Percentiles rank a stretch among this genome's conserved stretches.
Conservation (phyloP, 2,888 invertebrate genomes). For the Ochropleura leucogaster region DNA sequence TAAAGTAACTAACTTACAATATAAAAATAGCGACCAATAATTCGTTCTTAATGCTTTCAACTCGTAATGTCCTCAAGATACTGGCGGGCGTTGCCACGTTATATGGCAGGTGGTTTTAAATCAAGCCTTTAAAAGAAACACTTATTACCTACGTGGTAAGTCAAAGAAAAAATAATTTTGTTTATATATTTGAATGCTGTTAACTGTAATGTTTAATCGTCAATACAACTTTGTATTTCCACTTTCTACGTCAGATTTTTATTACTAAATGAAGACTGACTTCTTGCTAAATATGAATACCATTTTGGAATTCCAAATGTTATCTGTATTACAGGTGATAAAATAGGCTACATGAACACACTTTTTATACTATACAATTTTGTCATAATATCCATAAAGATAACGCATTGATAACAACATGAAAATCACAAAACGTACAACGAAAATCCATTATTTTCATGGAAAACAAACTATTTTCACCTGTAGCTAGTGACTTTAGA, state of each 20-base stretch:
- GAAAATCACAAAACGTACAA: neutral
- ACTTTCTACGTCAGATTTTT: no score
- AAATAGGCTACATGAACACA: neutral
- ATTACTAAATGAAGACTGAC: no score
- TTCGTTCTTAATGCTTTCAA: neutral
- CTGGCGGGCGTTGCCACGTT: no score
- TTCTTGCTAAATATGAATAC: neutral
- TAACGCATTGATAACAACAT: neutral
- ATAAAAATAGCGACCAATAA: no score
- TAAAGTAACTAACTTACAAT: no score
- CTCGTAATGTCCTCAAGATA: neutral
- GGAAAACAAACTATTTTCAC: neutral
- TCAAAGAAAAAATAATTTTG: neutral
- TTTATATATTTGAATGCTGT: no score
- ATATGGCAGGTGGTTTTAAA: neutral
- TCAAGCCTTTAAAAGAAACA: neutral
- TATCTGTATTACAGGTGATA: neutral
- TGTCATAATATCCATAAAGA: neutral
- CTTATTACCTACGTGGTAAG: neutral
- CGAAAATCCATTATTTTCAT: neutral
- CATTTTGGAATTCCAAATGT: neutral
- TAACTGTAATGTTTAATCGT: no score
- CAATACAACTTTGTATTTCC: no score
- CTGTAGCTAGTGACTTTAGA: neutral
- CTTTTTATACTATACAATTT: neutral